Percentiles rank a stretch among this genome's conserved stretches.
These are phyloP conservation scores for Drosophila maculinotata DNA, from an alignment of 2,888 invertebrate genomes.

Conservation along the genomic window DNA sequence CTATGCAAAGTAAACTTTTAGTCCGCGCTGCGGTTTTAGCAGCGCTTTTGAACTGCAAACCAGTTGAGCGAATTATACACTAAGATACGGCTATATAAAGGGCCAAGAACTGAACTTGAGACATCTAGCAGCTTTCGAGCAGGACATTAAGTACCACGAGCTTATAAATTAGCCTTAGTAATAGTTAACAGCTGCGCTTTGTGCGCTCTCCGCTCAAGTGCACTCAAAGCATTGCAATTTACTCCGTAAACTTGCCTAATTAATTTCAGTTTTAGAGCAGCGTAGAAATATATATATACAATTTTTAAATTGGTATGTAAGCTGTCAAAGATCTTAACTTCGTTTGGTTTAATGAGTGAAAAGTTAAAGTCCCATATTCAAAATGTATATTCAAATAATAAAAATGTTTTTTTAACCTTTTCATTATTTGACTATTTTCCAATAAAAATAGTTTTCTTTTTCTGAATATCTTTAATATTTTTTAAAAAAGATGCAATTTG, in stretches of 20 bases:
- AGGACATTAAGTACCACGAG: slow-evolving; percentile 7
- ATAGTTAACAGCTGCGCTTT: slow-evolving; percentile 1
- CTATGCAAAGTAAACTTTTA: slow-evolving; percentile 75
- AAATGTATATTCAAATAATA: too few species aligned
- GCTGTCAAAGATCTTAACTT: neutral
- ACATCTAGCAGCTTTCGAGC: neutral
- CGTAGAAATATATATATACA: neutral
- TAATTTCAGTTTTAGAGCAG: slow-evolving; percentile 21
- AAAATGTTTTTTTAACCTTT: too few species aligned
- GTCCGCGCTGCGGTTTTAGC: slow-evolving; percentile 53
- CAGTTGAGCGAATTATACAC: slow-evolving; percentile 46
- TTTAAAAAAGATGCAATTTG: too few species aligned
- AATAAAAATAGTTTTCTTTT: too few species aligned
- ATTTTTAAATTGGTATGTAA: too few species aligned
- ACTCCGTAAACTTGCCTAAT: slow-evolving; percentile 26
- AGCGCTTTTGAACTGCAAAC: slow-evolving; percentile 50
- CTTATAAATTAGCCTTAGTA: slow-evolving; percentile 16
- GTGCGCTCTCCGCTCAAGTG: slow-evolving; percentile 2
- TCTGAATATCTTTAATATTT: too few species aligned
- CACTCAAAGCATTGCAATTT: slow-evolving; percentile 17
- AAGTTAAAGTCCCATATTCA: too few species aligned
- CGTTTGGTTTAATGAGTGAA: too few species aligned
- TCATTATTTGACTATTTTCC: too few species aligned
- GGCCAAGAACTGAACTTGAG: slow-evolving; percentile 2
- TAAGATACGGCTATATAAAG: neutral